Percentiles rank a stretch among this genome's conserved stretches.
Conservation (phyloP, 2,113 vertebrate genomes). For the Perca fluviatilis region DNA sequence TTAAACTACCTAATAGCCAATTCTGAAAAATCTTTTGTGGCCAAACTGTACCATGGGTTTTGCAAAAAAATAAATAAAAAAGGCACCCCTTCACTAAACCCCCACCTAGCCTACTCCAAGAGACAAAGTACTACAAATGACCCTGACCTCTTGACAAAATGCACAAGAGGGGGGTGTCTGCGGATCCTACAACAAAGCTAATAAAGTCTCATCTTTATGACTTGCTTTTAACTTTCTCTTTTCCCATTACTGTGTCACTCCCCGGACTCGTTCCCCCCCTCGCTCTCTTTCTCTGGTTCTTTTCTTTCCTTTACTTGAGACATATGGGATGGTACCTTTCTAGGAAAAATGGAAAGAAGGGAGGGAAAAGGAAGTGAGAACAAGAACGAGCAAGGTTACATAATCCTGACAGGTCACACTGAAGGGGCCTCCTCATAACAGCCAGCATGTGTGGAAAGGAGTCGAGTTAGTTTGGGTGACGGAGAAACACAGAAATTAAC, state of each 20-base stretch:
- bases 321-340: conserved; percentile 52
- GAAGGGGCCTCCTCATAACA: conserved; percentile 6
- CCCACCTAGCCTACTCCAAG: neutral
- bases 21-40: neutral
- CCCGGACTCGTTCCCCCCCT: neutral
- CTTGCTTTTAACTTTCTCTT: conserved; percentile 4
- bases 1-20: neutral
- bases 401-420: conserved; percentile 48
- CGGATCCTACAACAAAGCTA: neutral
- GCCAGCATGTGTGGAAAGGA: conserved; percentile 5
- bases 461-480: neutral
- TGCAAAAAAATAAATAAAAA: neutral
- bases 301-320: conserved; percentile 21
- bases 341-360: conserved; percentile 52
- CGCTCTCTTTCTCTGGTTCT: neutral
- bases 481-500: conserved; percentile 10
- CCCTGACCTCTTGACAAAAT: neutral
- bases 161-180: neutral
- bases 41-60: neutral
- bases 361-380: conserved; percentile 36
- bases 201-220: neutral
- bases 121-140: neutral
- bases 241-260: neutral
- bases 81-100: neutral
- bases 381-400: conserved; percentile 29